Conservation (phyloP, 2,113 vertebrate genomes). For the Puntigrus tetrazona region DNA sequence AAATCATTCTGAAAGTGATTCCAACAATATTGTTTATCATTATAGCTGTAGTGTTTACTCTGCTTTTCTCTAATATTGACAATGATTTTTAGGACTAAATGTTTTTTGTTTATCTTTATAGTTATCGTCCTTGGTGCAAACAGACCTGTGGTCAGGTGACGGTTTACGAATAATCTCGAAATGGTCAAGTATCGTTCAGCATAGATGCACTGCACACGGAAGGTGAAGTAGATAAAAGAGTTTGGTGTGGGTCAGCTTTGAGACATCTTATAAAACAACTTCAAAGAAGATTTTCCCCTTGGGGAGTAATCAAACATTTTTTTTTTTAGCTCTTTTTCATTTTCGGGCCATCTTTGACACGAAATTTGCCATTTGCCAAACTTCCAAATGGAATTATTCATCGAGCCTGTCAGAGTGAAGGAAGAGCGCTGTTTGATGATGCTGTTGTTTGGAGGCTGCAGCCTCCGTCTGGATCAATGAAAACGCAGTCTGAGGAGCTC, state of each 20-base stretch:
- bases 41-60: too few relatives aligned
- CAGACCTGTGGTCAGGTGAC: too few relatives aligned
- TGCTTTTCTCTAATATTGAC: too few relatives aligned
- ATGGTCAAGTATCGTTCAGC: background rate
- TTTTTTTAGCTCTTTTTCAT: conserved; percentile 19
- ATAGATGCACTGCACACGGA: background rate
- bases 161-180: background rate
- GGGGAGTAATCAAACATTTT: background rate
- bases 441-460: conserved; percentile 13
- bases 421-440: conserved; percentile 25
- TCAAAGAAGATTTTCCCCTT: background rate
- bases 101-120: too few relatives aligned
- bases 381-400: conserved; percentile 39
- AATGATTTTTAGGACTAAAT: too few relatives aligned
- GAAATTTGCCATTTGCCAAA: conserved; percentile 32
- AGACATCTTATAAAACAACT: background rate
- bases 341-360: background rate
- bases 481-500: background rate
- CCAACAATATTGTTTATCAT: too few relatives aligned
- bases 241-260: background rate
- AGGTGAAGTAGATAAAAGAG: background rate
- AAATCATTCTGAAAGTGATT: too few relatives aligned
- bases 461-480: conserved; percentile 12
- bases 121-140: too few relatives aligned
- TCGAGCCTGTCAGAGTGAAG: conserved; percentile 13